Base-by-base conservation (phyloP, 2,888 invertebrate genomes). In the Hecatera dysodea region DNA sequence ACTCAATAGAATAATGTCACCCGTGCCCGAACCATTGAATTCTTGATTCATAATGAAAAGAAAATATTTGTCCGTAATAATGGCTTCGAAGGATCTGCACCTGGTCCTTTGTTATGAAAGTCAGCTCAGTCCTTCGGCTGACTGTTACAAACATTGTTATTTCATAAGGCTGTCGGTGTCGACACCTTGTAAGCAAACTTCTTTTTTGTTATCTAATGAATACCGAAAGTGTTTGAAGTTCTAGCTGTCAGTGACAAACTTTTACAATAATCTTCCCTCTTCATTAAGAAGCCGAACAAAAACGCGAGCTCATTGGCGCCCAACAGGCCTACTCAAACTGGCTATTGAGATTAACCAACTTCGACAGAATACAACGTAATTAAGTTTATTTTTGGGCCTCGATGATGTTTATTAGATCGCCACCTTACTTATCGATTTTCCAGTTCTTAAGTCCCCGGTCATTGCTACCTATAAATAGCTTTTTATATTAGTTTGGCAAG, bases 341-440 rank as follows among this genome's bases (percentile, higher is more conserved):
- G 85, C 86, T 81, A 88, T 91, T 89, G 91, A 91, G 91, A 91
- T 91, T 92, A 92, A 87, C 87, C 82, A 90, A 91, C 85, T 91
- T 88, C 67, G 81, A 83, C 83, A 87, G 88, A 89, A 90, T 91
- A 92, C 92, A 91, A 87, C 82, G 86, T 91, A 90, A 91, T 91
- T 90, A 89, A 91, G 90, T 91, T 90, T 87, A 82, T 85, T 85
- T 85, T 87, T 88, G 80, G 86, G 70, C 81, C 81, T 72, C 84
- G 76, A 75, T 59, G 83, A 86, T 88, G 88, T 88, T 90, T 87
- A 90, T 91, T 90, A 80, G 88, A 89, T 90, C 84, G 85, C 79
- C 81, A 78, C 82, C 73, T 83, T 80, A 78, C 75, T 85, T 85
- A 87, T 88, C 84, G 84, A 88, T 88, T 86, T 84, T 80, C 65